Evolutionary conservation across 2,113 vertebrate species (phyloP).

Genomic region (Anguilla japonica): DNA sequence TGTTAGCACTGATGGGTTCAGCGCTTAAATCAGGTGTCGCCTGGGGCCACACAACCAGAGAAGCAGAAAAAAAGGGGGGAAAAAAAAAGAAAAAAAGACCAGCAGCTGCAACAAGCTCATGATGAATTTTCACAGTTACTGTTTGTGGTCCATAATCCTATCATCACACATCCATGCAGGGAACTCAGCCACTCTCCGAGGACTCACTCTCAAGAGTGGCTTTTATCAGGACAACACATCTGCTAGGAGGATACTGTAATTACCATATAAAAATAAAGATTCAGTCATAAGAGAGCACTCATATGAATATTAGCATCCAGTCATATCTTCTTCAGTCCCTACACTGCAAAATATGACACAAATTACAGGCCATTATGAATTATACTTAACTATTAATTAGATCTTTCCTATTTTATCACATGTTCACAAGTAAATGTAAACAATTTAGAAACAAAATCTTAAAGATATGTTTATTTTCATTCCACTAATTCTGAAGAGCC

Average conservation of each 20-base stretch:
- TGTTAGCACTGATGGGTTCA: neutral
- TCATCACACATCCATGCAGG: constrained; percentile 1
- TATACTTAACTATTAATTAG: too few relatives aligned
- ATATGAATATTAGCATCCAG: neutral
- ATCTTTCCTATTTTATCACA: neutral
- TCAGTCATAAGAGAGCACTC: neutral
- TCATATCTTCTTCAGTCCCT: too few relatives aligned
- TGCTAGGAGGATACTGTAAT: neutral
- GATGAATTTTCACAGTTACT: neutral
- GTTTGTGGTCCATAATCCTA: neutral
- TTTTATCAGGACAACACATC: neutral
- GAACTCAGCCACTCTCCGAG: neutral
- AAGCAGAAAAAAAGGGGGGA: neutral
- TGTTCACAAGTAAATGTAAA: neutral
- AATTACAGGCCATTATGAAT: too few relatives aligned
- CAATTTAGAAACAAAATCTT: too few relatives aligned
- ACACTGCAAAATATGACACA: too few relatives aligned
- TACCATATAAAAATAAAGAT: neutral
- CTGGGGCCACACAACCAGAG: neutral
- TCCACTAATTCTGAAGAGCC: too few relatives aligned
- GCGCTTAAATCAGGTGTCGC: neutral
- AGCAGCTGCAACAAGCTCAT: neutral
- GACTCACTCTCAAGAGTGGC: neutral
- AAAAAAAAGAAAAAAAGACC: neutral
- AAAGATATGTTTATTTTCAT: too few relatives aligned